Base-by-base conservation (phyloP, 2,113 vertebrate species). In the Phaethon lepturus region DNA sequence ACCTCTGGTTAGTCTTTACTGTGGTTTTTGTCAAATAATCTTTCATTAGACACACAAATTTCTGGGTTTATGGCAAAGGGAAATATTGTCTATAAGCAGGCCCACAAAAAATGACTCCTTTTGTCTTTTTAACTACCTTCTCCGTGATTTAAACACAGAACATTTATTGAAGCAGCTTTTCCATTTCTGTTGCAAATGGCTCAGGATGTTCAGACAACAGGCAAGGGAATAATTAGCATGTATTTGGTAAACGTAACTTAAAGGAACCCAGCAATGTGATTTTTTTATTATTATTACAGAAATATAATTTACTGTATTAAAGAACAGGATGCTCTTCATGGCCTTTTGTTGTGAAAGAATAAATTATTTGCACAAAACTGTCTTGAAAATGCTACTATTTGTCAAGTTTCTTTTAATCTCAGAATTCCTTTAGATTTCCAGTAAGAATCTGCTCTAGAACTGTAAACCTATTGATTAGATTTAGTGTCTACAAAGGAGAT, bases 201-300 rank as follows among this genome's bases (percentile, higher is more conserved):
- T 95, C 42, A 55, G 75, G 42, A 82, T n/a, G 31, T 88, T 96
- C 73, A 75, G 26, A 90, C 71, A 56, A 80, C 22, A 10, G 22
- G 28, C 94, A 95, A 71, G 17, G 80, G 88, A 66, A 81, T 96
- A 95, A 77, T 71, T 67, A 76, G 17, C 31, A 91, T 29, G 89
- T 47, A 56, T 9, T 53, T 75, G 33, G 49, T 59, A 90, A 38
- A 55, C 0, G 1, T 80, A 74, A 86, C 25, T 52, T 90, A 85
- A 83, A 95, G 45, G 35, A 74, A 87, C 31, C 76, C 5, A 35
- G 45, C 29, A 82, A 55, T 44, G 42, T 35, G 25, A 66, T 74
- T 92, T 85, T 72, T 84, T 69, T 25, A 73, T 80, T 91, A 62
- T 68, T 76, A 78, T 80, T 71, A 86, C 6, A 38, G 26, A 84